Conservation (phyloP, 30 jellyfish, hydroid and myxozoan genomes). For the Hydractinia symbiolongicarpus region DNA sequence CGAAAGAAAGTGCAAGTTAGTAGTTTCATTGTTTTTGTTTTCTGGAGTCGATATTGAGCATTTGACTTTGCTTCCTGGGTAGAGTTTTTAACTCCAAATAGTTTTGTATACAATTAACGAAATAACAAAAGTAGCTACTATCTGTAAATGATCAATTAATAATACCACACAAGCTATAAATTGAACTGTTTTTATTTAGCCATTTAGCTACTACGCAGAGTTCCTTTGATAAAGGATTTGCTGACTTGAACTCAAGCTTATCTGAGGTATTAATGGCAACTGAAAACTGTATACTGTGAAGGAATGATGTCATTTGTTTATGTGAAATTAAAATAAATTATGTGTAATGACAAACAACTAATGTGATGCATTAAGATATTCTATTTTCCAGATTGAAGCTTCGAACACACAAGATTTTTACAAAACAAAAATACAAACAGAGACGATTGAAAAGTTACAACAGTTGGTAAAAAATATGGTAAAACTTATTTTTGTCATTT, state of each 20-base stretch:
- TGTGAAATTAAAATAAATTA: too few relatives aligned
- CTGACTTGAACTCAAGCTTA: background rate
- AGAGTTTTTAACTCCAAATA: too few relatives aligned
- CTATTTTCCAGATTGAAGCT: background rate
- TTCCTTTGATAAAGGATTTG: background rate
- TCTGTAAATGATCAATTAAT: too few relatives aligned
- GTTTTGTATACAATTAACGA: too few relatives aligned
- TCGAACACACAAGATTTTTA: background rate
- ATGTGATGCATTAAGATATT: background rate
- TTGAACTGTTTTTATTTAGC: background rate
- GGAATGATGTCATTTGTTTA: too few relatives aligned
- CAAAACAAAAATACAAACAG: background rate
- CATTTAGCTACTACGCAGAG: background rate
- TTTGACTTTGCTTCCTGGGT: too few relatives aligned
- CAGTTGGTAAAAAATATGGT: background rate
- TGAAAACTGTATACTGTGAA: background rate
- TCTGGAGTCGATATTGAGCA: too few relatives aligned
- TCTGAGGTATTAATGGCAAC: background rate
- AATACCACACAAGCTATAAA: background rate
- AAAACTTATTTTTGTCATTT: too few relatives aligned
- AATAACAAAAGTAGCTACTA: too few relatives aligned
- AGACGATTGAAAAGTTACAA: constrained; percentile 6
- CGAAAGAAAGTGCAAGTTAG: constrained; percentile 6
- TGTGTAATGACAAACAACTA: too few relatives aligned
- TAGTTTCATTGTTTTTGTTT: background rate